A percentile compares a stretch with the other conserved stretches of the same genome.
Evolutionary conservation across 1,140 invertebrate genomes (phyloP).

Genomic region (Calycopis cecrops): DNA sequence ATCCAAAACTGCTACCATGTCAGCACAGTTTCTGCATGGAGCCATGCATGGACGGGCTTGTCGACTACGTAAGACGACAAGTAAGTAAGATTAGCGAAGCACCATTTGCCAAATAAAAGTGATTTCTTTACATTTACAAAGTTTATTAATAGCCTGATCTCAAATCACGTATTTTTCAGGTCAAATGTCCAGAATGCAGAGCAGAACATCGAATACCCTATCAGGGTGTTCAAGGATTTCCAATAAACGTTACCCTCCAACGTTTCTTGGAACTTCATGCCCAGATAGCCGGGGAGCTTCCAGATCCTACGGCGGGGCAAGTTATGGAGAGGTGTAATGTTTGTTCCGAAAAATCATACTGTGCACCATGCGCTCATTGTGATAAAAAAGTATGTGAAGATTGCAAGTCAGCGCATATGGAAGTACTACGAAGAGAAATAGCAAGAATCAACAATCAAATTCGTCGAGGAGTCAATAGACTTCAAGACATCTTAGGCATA

Average conservation of each 20-base stretch:
- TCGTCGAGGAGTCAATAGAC: slow-evolving; percentile 87
- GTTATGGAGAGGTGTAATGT: slow-evolving; percentile 91
- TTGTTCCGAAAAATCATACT: slow-evolving; percentile 96
- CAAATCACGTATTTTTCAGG: slow-evolving; percentile 76
- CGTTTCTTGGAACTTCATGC: slow-evolving; percentile 96
- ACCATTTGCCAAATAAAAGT: no score
- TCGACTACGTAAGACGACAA: slow-evolving; percentile 95
- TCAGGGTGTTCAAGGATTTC: slow-evolving; percentile 96
- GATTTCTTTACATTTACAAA: no score
- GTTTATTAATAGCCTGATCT: not conserved
- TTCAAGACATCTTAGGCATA: slow-evolving; percentile 88
- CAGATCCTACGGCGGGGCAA: slow-evolving; percentile 88
- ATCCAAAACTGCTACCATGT: slow-evolving; percentile 98
- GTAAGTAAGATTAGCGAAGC: slow-evolving; percentile 49
- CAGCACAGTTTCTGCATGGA: slow-evolving; percentile 99
- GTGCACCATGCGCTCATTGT: slow-evolving; percentile 93
- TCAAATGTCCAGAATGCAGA: slow-evolving; percentile 99
- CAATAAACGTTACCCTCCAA: slow-evolving; percentile 96
- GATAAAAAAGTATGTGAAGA: slow-evolving; percentile 94
- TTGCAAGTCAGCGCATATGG: slow-evolving; percentile 96
- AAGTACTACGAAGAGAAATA: slow-evolving; percentile 95
- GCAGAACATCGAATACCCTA: slow-evolving; percentile 98
- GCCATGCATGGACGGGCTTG: slow-evolving; percentile 97
- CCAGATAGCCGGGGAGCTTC: slow-evolving; percentile 93
- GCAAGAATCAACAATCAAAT: slow-evolving; percentile 95